Percentiles rank a stretch among this genome's conserved stretches.
Conservation (phyloP, 2,113 vertebrate species). For the Neogobius melanostomus region DNA sequence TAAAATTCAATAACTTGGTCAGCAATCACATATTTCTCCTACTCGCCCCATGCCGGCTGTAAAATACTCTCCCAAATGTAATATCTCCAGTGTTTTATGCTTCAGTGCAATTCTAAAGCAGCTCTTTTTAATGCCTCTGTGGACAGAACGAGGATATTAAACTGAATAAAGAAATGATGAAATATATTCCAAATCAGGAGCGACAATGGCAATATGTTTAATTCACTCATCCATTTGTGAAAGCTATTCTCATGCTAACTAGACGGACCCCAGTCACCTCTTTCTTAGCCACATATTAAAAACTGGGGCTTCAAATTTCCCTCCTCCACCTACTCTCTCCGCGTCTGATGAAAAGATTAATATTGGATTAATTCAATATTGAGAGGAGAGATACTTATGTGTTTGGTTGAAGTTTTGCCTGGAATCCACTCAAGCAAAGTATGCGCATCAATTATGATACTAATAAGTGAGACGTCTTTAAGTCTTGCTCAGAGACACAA, state of each 20-base stretch:
- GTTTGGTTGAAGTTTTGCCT: not conserved
- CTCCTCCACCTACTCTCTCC: not conserved
- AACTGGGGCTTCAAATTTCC: not conserved
- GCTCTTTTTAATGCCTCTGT: conserved; percentile 20
- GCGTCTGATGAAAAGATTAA: conserved; percentile 7
- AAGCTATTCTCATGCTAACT: conserved; percentile 28
- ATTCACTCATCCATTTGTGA: conserved; percentile 22
- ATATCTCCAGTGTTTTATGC: conserved; percentile 39
- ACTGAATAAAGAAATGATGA: conserved; percentile 26
- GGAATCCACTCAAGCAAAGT: not conserved
- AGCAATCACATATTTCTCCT: not conserved
- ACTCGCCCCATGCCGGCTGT: not conserved
- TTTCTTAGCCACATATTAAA: conserved; percentile 1
- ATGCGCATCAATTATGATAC: too few species aligned
- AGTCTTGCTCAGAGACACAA: too few species aligned
- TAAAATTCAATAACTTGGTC: not conserved
- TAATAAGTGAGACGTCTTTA: too few species aligned
- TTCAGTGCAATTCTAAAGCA: conserved; percentile 38
- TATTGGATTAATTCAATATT: not conserved
- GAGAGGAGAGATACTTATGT: not conserved
- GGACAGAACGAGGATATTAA: conserved; percentile 20
- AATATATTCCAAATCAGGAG: conserved; percentile 28
- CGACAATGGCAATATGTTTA: conserved; percentile 18
- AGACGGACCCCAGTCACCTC: conserved; percentile 17
- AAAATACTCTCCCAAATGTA: conserved; percentile 13